Conservation (phyloP, 2,888 invertebrate genomes). For the Drosophila subsilvestris region DNA sequence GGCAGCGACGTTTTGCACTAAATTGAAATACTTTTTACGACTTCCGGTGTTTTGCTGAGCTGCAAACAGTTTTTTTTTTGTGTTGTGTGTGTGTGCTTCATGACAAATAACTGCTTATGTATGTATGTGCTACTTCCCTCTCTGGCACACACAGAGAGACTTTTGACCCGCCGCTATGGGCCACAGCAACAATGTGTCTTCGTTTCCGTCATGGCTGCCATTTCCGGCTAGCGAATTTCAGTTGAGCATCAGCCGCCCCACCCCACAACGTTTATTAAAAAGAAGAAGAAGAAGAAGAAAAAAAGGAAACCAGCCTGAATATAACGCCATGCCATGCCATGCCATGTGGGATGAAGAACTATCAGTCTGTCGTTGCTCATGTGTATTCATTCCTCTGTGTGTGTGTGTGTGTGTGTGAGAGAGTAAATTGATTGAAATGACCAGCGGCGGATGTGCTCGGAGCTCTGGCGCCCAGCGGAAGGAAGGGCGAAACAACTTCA, state of each 20-base stretch:
- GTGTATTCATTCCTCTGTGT: constrained; percentile 15
- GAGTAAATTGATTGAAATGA: constrained; percentile 80
- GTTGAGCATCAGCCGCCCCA: constrained; percentile 44
- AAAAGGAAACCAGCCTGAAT: constrained; percentile 17
- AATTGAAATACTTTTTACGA: constrained; percentile 73
- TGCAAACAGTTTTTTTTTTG: constrained; percentile 48
- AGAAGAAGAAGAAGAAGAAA: too few relatives aligned
- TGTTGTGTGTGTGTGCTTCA: constrained; percentile 39
- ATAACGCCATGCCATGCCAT: constrained; percentile 6
- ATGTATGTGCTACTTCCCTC: constrained; percentile 34
- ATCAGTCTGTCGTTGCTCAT: constrained; percentile 36
- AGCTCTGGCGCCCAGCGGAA: constrained; percentile 51
- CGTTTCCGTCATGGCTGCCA: constrained; percentile 75
- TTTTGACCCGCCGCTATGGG: constrained; percentile 30
- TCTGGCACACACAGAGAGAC: constrained; percentile 20
- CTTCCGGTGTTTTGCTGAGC: constrained; percentile 64
- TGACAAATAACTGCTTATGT: constrained; percentile 69
- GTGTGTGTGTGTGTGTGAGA: constrained; percentile 24
- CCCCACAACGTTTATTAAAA: constrained; percentile 54
- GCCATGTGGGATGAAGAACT: constrained; percentile 23
- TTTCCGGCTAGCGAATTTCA: constrained; percentile 73
- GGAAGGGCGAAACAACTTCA: constrained; percentile 30
- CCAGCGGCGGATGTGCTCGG: constrained; percentile 74
- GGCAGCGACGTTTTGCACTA: constrained; percentile 53
- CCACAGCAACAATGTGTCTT: constrained; percentile 69